These are phyloP conservation scores for Ips typographus DNA, from an alignment of 1,140 invertebrate species.

Conservation along the genomic window DNA sequence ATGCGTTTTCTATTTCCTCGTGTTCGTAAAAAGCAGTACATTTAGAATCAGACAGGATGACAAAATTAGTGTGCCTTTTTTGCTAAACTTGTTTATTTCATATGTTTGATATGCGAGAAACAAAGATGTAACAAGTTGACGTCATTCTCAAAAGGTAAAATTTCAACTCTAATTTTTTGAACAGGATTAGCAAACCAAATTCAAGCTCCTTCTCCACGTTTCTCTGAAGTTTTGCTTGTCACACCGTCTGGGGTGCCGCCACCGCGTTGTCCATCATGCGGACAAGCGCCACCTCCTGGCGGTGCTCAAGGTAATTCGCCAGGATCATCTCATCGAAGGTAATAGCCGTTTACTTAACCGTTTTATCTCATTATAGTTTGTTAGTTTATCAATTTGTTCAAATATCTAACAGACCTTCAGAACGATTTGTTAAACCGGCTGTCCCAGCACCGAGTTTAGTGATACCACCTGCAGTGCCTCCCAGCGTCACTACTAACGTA, in stretches of 20 bases:
- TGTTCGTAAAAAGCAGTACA: no score
- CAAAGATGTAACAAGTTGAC: no score
- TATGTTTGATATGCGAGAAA: no score
- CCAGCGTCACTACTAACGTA: not conserved
- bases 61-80: no score
- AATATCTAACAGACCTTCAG: slow-evolving; percentile 55
- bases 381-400: not conserved
- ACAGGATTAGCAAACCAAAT: slow-evolving; percentile 43
- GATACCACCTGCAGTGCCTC: not conserved
- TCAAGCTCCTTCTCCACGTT: slow-evolving; percentile 53
- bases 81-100: no score
- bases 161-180: not conserved
- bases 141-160: not conserved
- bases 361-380: not conserved
- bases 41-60: no score
- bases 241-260: slow-evolving; percentile 66
- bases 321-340: slow-evolving; percentile 59
- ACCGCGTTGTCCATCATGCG: slow-evolving; percentile 74
- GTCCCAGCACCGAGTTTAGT: slow-evolving; percentile 56
- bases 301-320: slow-evolving; percentile 44
- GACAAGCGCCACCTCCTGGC: slow-evolving; percentile 54
- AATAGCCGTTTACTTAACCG: not conserved
- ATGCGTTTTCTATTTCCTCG: no score
- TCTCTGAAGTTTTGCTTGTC: slow-evolving; percentile 52
- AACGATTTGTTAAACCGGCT: slow-evolving; percentile 77